A percentile compares a stretch with the other conserved stretches of the same genome.
Evolutionary conservation across 2,797 vertebrate species (phyloP).

Genomic region (Sebastes iracundus): DNA sequence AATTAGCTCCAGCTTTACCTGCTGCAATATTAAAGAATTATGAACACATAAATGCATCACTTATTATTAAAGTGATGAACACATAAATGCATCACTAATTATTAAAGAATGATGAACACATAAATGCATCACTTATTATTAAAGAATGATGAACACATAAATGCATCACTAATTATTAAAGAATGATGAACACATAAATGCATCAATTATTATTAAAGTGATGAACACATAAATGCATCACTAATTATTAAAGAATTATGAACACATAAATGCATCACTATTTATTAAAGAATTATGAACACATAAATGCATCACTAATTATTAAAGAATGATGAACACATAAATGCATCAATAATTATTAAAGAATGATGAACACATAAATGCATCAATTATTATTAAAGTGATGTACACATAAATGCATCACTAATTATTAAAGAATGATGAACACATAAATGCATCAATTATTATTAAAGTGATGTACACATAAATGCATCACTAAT

Average conservation of each 20-base stretch:
- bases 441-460: too few relatives aligned
- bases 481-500: background rate
- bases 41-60: background rate
- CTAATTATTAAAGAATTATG: too few relatives aligned
- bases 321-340: too few relatives aligned
- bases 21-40: background rate
- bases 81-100: background rate
- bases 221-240: background rate
- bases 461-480: too few relatives aligned
- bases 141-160: background rate
- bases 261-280: too few relatives aligned
- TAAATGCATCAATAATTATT: background rate
- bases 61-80: background rate
- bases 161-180: background rate
- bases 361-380: background rate
- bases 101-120: background rate
- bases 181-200: background rate
- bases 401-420: background rate
- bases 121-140: background rate
- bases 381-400: background rate
- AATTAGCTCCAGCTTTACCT: background rate
- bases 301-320: background rate
- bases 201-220: background rate
- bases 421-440: background rate
- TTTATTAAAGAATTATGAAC: background rate